A percentile compares a stretch with the other conserved stretches of the same genome.
Conservation (phyloP, 2,888 invertebrate species). For the Pherbina coryleti region DNA sequence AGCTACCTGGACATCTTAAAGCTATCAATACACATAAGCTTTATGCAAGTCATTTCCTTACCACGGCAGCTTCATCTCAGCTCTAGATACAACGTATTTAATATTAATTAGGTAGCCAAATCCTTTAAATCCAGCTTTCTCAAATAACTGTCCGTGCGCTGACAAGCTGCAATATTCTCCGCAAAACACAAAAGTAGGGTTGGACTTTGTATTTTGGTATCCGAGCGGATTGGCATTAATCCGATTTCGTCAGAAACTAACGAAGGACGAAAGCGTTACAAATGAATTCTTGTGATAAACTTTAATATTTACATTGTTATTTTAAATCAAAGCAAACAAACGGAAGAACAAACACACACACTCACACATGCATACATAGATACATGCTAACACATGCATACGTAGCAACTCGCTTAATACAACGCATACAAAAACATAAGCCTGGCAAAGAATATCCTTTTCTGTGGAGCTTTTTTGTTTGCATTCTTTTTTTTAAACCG, state of each 20-base stretch:
- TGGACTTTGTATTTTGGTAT: neutral
- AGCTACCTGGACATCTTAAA: too few relatives aligned
- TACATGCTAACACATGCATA: too few relatives aligned
- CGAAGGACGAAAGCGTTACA: neutral
- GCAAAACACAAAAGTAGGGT: neutral
- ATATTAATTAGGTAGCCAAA: too few relatives aligned
- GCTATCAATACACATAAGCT: too few relatives aligned
- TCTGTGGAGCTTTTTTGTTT: neutral
- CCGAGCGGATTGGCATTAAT: constrained; percentile 16
- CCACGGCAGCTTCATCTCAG: too few relatives aligned
- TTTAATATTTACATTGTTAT: constrained; percentile 26
- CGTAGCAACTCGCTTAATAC: too few relatives aligned
- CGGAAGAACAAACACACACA: constrained; percentile 3
- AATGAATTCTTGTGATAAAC: neutral
- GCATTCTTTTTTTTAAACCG: neutral
- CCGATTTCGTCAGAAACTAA: constrained; percentile 7
- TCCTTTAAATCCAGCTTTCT: too few relatives aligned
- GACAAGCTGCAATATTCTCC: too few relatives aligned
- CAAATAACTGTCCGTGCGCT: too few relatives aligned
- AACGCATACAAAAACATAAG: too few relatives aligned
- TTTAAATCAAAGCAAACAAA: constrained; percentile 16
- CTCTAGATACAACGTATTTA: too few relatives aligned
- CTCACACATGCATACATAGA: neutral
- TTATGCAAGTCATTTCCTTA: too few relatives aligned
- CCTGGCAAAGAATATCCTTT: neutral